Evolutionary conservation across 2,888 invertebrate species (phyloP), one percentile per base, ranked within the genome.

Genomic region (Chalcis sispes): DNA sequence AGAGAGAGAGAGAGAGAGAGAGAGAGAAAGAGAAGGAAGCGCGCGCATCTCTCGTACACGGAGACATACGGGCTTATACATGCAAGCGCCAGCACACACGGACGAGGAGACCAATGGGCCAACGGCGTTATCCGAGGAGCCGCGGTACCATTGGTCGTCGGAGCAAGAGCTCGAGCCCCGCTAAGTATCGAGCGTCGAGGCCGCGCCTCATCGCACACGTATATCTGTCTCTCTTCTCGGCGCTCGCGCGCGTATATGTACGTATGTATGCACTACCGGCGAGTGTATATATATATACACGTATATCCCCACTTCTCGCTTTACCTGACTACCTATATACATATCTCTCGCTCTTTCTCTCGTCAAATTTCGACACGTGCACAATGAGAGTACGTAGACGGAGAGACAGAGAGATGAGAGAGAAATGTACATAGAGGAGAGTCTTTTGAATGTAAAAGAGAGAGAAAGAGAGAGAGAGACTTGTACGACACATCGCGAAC

Each of bases 161-260:
- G n/a, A n/a, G n/a, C n/a, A n/a, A n/a, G n/a, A n/a, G 58, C 67
- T 32, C 67, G 27, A 42, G 46, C 74, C 48, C 42, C 67, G 82
- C 83, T 82, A 84, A 65, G 69, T 88, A 88, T 88, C 86, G 88
- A 87, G 85, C 88, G 87, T 2, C 36, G 83, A 82, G 83, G 87
- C 87, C 86, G 88, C 87, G 85, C 88, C 88, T 87, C 75, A 64
- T 72, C 62, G 66, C 71, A n/a, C n/a, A n/a, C n/a, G n/a, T n/a
- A n/a, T n/a, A n/a, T n/a, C n/a, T n/a, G n/a, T n/a, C n/a, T n/a
- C n/a, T n/a, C n/a, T n/a, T n/a, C n/a, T n/a, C n/a, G n/a, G 59
- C 72, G 25, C 71, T 52, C 73, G 29, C 52, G 56, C 56, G 32
- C 48, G 27, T 15, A n/a, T n/a, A 25, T 5, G 18, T 1, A 1